Conservation (phyloP, 2,113 vertebrate genomes). For the Leptobrachium ailaonicum region DNA sequence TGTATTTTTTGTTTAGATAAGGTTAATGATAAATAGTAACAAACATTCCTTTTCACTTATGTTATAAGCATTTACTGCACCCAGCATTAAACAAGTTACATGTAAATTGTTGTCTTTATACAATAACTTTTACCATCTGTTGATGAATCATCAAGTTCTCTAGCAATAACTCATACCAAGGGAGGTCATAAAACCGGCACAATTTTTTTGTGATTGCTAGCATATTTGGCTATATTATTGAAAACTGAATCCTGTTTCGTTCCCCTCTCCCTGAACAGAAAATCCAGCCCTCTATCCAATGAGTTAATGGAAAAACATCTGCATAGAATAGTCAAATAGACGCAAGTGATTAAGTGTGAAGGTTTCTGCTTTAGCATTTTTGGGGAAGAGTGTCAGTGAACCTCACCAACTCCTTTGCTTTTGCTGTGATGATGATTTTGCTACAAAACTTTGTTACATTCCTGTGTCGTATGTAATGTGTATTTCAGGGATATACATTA, state of each 20-base stretch:
- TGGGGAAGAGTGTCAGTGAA: neutral
- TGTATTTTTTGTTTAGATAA: too few species aligned
- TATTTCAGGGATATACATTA: neutral
- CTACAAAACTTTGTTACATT: neutral
- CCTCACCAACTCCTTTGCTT: constrained; percentile 11
- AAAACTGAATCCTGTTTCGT: constrained; percentile 14
- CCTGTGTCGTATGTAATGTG: neutral
- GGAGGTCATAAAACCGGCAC: constrained; percentile 52
- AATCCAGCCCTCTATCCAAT: constrained; percentile 18
- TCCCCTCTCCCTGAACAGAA: neutral
- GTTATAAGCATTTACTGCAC: too few species aligned
- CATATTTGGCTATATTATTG: neutral
- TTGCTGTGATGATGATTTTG: neutral
- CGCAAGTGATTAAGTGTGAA: neutral
- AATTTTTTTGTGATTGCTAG: constrained; percentile 29
- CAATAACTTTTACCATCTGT: constrained; percentile 56
- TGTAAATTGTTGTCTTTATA: constrained; percentile 12
- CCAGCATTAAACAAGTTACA: neutral
- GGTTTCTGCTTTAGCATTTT: constrained; percentile 21
- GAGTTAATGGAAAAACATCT: constrained; percentile 38
- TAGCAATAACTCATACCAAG: constrained; percentile 48
- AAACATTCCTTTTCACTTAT: too few species aligned
- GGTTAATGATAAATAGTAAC: too few species aligned
- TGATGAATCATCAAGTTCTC: constrained; percentile 57
- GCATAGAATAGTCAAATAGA: constrained; percentile 13